These are phyloP conservation scores for Dendrocopos noguchii DNA, from an alignment of 2,113 vertebrate genomes.

Conservation along the genomic window DNA sequence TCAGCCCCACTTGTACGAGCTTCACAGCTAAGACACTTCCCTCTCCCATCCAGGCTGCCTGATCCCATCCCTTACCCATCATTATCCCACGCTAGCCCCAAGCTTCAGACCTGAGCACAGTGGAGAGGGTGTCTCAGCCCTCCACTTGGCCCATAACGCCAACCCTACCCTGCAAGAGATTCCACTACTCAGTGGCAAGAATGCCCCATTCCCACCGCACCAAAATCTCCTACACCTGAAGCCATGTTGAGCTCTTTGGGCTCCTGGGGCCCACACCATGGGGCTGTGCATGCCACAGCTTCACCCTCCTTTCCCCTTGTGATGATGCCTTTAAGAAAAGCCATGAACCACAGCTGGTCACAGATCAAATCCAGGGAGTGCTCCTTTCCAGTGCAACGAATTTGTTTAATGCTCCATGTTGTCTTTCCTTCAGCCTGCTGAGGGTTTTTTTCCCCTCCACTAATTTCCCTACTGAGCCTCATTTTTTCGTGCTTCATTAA, in stretches of 20 bases:
- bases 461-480: constrained; percentile 35
- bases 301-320: background rate
- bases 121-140: background rate
- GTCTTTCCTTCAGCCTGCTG: background rate
- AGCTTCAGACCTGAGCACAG: background rate
- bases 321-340: background rate
- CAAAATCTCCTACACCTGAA: accelerated
- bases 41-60: background rate
- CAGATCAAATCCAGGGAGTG: background rate
- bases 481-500: constrained; percentile 8
- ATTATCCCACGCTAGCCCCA: background rate
- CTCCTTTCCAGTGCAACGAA: background rate
- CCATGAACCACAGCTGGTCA: background rate
- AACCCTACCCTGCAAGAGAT: background rate
- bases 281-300: background rate
- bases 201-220: no score
- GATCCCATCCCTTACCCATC: accelerated
- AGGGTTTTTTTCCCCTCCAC: background rate
- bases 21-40: background rate
- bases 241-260: background rate
- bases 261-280: accelerated
- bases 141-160: accelerated
- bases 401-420: background rate
- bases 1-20: accelerated
- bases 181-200: accelerated